A percentile compares a stretch with the other conserved stretches of the same genome.
Conservation (phyloP, 2,888 invertebrate species). For the Caenorhabditis parvicauda region DNA sequence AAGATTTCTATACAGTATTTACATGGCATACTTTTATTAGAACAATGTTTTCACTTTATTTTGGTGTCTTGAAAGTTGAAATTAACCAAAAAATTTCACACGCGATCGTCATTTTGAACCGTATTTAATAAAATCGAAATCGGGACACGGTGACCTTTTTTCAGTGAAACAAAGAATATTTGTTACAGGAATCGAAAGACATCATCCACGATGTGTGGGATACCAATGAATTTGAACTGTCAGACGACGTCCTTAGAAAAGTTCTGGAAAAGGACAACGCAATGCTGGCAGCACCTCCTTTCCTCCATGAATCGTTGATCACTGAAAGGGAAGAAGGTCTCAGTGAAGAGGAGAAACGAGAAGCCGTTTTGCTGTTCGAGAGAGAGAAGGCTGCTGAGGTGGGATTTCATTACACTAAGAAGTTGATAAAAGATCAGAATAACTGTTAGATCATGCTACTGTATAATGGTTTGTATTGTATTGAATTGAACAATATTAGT, state of each 20-base stretch:
- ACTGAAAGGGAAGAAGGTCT: slow-evolving; percentile 48
- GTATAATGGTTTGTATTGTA: too few species aligned
- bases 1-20: slow-evolving; percentile 3
- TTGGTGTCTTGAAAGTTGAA: too few species aligned
- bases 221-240: slow-evolving; percentile 35
- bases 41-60: background rate
- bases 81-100: too few species aligned
- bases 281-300: slow-evolving; percentile 44
- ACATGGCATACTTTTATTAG: background rate
- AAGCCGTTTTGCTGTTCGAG: slow-evolving; percentile 47
- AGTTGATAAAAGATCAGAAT: background rate
- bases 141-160: too few species aligned
- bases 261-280: slow-evolving; percentile 25
- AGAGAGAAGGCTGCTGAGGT: slow-evolving; percentile 15
- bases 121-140: too few species aligned
- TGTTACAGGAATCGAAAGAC: slow-evolving; percentile 39
- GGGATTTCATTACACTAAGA: background rate
- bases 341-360: slow-evolving; percentile 51
- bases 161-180: background rate
- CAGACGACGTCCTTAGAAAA: slow-evolving; percentile 39
- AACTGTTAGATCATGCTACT: too few species aligned
- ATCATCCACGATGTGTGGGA: slow-evolving; percentile 23
- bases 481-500: too few species aligned
- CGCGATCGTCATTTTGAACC: background rate
- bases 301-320: slow-evolving; percentile 57